A percentile compares a stretch with the other conserved stretches of the same genome.
Conservation (phyloP, 2,797 vertebrate species). For the Anguilla marmorata region DNA sequence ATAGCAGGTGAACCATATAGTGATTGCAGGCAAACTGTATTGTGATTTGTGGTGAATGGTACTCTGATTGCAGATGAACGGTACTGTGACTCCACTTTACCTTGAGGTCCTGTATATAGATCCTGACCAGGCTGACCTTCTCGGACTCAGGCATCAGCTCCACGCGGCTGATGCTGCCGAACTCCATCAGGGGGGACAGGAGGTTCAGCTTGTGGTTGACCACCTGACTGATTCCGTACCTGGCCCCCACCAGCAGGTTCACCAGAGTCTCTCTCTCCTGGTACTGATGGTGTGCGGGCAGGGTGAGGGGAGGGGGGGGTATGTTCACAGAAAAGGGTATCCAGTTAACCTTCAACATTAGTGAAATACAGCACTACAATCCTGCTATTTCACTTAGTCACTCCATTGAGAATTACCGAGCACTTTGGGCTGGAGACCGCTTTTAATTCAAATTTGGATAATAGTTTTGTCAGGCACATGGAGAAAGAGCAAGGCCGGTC, state of each 20-base stretch:
- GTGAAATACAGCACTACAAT: not conserved
- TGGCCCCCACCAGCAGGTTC: slow-evolving; percentile 89
- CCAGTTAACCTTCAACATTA: not conserved
- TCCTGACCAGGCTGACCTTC: slow-evolving; percentile 91
- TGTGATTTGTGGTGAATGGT: not conserved
- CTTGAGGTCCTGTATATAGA: slow-evolving; percentile 96
- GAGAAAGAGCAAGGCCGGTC: not conserved
- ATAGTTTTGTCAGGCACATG: not conserved
- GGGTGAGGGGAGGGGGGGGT: not conserved
- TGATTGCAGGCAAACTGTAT: not conserved
- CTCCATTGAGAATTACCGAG: not conserved
- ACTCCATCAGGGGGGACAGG: slow-evolving; percentile 89
- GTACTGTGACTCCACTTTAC: slow-evolving; percentile 60
- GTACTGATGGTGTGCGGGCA: slow-evolving; percentile 67
- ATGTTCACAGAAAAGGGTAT: slow-evolving; percentile 3
- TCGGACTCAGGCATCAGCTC: slow-evolving; percentile 90
- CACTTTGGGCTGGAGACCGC: not conserved
- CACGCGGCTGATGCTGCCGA: slow-evolving; percentile 88
- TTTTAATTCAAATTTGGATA: no score
- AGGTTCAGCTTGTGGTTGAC: slow-evolving; percentile 97
- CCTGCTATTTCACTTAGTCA: not conserved
- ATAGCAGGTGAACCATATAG: not conserved
- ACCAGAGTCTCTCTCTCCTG: slow-evolving; percentile 93
- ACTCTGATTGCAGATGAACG: not conserved
- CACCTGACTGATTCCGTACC: slow-evolving; percentile 94